These are phyloP conservation scores for Lycaena phlaeas DNA, from an alignment of 2,888 invertebrate genomes.

Conservation along the genomic window DNA sequence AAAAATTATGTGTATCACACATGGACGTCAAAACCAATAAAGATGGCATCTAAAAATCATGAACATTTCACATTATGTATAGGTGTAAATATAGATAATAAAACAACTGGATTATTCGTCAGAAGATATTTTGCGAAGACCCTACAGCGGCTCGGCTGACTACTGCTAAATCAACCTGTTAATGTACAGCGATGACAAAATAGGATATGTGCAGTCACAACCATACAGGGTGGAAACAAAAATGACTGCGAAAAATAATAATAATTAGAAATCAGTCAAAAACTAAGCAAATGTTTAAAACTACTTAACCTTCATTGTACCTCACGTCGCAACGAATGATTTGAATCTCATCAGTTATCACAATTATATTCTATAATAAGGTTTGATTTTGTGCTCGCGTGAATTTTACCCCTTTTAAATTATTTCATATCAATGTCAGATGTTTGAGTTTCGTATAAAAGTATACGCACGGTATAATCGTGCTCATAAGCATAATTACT, in stretches of 20 bases:
- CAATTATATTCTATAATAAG: conserved; percentile 66
- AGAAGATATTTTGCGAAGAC: conserved; percentile 46
- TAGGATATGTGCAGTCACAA: conserved; percentile 70
- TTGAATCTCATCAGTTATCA: conserved; percentile 70
- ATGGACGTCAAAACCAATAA: conserved; percentile 69
- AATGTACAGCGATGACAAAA: not conserved
- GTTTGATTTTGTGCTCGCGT: conserved; percentile 62
- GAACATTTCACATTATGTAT: conserved; percentile 34
- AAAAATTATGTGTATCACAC: conserved; percentile 71
- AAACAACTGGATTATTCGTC: conserved; percentile 47
- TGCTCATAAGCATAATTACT: conserved; percentile 17
- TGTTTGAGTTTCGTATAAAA: not conserved
- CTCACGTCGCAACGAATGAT: conserved; percentile 54
- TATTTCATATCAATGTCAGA: not conserved
- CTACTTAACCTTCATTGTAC: conserved; percentile 65
- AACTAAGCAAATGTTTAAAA: conserved; percentile 52
- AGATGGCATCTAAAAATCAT: conserved; percentile 65
- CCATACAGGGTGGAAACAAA: conserved; percentile 42
- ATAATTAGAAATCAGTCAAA: conserved; percentile 41
- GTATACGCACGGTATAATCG: not conserved
- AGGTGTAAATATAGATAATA: conserved; percentile 16
- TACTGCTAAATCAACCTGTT: no score
- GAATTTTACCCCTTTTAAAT: not conserved
- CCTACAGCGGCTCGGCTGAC: conserved; percentile 19
- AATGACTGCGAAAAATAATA: conserved; percentile 35